A percentile compares a stretch with the other conserved stretches of the same genome.
Evolutionary conservation across 1,140 invertebrate genomes (phyloP).

Genomic region (Phymorhynchus buccinoides): DNA sequence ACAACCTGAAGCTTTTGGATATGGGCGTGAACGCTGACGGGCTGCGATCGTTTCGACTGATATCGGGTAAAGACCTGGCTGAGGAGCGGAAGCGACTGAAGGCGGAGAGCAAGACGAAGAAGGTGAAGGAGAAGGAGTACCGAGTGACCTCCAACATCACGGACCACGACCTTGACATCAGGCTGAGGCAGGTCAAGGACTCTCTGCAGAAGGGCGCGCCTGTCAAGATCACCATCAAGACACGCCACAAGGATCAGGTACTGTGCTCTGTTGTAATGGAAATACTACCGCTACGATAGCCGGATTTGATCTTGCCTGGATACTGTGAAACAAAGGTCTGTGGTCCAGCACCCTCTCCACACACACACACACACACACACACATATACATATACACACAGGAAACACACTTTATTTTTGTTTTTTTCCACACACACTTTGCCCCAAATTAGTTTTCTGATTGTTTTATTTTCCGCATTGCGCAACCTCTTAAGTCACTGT

Average conservation of each 20-base stretch:
- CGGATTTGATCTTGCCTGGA: too few species aligned
- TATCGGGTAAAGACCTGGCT: constrained; percentile 33
- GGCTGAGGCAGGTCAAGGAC: constrained; percentile 24
- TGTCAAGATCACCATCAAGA: constrained; percentile 35
- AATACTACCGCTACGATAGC: too few species aligned
- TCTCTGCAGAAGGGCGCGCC: constrained; percentile 10
- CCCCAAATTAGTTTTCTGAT: too few species aligned
- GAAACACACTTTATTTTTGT: too few species aligned
- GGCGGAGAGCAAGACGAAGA: constrained; percentile 27
- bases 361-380: too few species aligned
- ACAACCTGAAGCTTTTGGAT: constrained; percentile 34
- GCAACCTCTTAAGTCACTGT: too few species aligned
- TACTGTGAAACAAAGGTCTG: too few species aligned
- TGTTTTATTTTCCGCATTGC: too few species aligned
- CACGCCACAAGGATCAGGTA: background rate
- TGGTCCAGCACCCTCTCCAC: too few species aligned
- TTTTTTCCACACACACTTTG: too few species aligned
- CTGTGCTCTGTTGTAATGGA: too few species aligned
- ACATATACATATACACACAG: too few species aligned
- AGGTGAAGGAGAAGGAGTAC: constrained; percentile 40
- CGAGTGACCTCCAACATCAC: constrained; percentile 29
- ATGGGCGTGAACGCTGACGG: constrained; percentile 34
- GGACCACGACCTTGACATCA: constrained; percentile 39
- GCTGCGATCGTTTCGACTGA: constrained; percentile 20
- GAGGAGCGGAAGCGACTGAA: constrained; percentile 37